phyloP scores from a whole-genome alignment of 2,888 invertebrate genomes.

The Maniola hyperantus region DNA sequence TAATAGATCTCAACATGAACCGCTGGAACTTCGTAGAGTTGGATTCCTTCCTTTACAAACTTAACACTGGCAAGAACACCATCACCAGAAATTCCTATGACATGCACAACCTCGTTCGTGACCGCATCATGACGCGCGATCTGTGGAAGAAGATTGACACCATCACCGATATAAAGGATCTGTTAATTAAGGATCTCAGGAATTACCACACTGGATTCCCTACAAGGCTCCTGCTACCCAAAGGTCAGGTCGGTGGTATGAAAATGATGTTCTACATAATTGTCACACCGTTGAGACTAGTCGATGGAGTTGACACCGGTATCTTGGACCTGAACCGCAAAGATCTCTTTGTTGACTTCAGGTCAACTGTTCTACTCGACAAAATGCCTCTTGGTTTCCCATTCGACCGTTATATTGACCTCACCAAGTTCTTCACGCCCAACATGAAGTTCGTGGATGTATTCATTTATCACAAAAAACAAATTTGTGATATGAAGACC shows the following conservation, averaged over 20 bases:
- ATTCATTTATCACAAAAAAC: constrained; percentile 84
- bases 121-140: constrained; percentile 85
- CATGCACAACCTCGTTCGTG: constrained; percentile 85
- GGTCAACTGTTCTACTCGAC: constrained; percentile 79
- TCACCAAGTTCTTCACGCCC: constrained; percentile 83
- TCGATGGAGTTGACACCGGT: constrained; percentile 63
- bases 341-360: constrained; percentile 65
- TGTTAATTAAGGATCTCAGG: constrained; percentile 61
- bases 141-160: constrained; percentile 84
- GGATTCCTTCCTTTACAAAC: constrained; percentile 83
- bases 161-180: constrained; percentile 67
- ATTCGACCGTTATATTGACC: constrained; percentile 85
- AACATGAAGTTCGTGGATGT: constrained; percentile 87
- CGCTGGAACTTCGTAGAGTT: constrained; percentile 85
- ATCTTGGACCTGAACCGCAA: constrained; percentile 72
- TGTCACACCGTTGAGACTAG: constrained; percentile 79
- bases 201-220: constrained; percentile 86
- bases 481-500: constrained; percentile 70
- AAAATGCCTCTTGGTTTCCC: constrained; percentile 88
- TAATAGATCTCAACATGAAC: constrained; percentile 82
- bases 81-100: constrained; percentile 85
- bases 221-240: constrained; percentile 87
- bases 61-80: constrained; percentile 85
- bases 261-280: constrained; percentile 85
- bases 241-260: constrained; percentile 86